Evolutionary conservation across 2,888 invertebrate genomes (phyloP).

Genomic region (Zygothrica quintamaculata): DNA sequence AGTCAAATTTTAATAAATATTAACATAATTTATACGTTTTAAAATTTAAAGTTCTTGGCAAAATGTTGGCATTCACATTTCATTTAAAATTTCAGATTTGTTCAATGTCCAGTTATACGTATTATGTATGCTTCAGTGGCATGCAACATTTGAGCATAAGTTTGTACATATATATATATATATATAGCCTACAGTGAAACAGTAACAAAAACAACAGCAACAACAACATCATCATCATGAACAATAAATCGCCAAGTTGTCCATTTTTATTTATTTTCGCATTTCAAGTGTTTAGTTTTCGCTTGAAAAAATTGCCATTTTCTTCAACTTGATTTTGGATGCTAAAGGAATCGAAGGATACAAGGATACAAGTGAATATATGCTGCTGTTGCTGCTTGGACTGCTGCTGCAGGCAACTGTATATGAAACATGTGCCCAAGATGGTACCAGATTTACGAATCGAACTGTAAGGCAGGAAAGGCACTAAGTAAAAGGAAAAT

Average conservation of each 20-base stretch:
- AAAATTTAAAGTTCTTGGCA: conserved; percentile 2
- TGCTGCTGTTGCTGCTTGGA: conserved; percentile 43
- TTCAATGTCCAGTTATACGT: conserved; percentile 52
- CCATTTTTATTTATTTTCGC: conserved; percentile 78
- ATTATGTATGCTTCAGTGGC: conserved; percentile 68
- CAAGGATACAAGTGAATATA: conserved; percentile 18
- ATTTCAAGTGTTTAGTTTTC: conserved; percentile 80
- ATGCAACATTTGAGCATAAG: conserved; percentile 63
- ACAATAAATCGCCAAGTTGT: conserved; percentile 78
- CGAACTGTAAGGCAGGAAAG: conserved; percentile 39
- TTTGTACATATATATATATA: no score
- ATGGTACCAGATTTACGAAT: conserved; percentile 18
- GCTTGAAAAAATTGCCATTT: conserved; percentile 79
- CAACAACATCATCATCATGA: conserved; percentile 41
- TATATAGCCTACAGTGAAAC: conserved; percentile 26
- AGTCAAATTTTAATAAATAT: no score
- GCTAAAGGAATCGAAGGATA: conserved; percentile 10
- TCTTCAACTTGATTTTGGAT: conserved; percentile 67
- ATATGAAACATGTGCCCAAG: conserved; percentile 51
- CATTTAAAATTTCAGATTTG: conserved; percentile 5
- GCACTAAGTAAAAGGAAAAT: conserved; percentile 50
- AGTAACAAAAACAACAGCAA: conserved; percentile 19
- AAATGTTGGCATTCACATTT: conserved; percentile 9
- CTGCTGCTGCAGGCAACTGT: conserved; percentile 21
- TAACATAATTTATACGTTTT: no score